Conservation (phyloP, 2,888 invertebrate species). For the Agrilus cyanescens region DNA sequence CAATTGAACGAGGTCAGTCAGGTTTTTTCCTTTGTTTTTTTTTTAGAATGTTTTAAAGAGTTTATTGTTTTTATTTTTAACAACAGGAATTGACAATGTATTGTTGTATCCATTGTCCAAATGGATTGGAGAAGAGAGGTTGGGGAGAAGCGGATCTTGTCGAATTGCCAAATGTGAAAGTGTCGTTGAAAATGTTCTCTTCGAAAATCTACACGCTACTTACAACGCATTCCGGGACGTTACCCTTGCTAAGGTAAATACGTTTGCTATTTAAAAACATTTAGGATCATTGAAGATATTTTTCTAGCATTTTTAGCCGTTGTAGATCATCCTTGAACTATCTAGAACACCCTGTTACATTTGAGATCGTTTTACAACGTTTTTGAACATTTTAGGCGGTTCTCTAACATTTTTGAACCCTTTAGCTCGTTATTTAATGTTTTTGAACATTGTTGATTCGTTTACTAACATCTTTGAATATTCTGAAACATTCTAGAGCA, state of each 20-base stretch:
- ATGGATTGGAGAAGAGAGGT: conserved; percentile 47
- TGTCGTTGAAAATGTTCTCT: conserved; percentile 52
- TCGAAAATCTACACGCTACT: conserved; percentile 55
- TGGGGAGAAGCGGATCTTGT: conserved; percentile 64
- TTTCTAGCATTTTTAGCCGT: too few relatives aligned
- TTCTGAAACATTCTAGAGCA: too few relatives aligned
- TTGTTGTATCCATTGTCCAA: conserved; percentile 53
- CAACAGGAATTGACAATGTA: conserved; percentile 40
- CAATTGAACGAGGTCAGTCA: conserved; percentile 22
- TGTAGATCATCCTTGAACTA: too few relatives aligned
- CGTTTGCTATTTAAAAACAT: background rate
- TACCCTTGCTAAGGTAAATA: conserved; percentile 66
- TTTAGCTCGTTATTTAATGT: conserved; percentile 6
- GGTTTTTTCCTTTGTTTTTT: conserved; percentile 2
- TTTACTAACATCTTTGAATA: background rate
- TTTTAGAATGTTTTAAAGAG: conserved; percentile 1
- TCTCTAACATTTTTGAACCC: too few relatives aligned
- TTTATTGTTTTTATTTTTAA: conserved; percentile 2
- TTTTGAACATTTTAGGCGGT: too few relatives aligned
- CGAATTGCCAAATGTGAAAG: conserved; percentile 51
- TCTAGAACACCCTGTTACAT: too few relatives aligned
- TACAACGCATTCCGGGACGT: conserved; percentile 59
- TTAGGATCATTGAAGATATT: too few relatives aligned
- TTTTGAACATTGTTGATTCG: background rate
- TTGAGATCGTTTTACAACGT: too few relatives aligned